phyloP scores from a whole-genome alignment of 1,140 invertebrate species.

The Cydia strobilella region DNA sequence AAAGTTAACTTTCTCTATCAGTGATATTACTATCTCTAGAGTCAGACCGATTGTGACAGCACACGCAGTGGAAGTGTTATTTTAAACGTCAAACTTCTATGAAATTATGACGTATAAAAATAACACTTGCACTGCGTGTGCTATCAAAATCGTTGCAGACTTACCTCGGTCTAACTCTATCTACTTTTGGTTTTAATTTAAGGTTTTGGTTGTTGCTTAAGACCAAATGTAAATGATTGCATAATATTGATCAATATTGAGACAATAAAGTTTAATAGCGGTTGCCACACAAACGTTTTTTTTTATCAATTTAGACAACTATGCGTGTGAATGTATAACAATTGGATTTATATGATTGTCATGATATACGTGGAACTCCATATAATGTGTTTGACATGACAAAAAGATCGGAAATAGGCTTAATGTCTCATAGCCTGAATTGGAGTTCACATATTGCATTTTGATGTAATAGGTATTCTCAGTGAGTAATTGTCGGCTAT shows the following conservation, averaged over 20 bases:
- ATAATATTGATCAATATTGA: background rate
- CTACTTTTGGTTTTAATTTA: too few species aligned
- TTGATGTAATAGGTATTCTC: background rate
- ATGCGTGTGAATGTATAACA: background rate
- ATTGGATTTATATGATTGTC: constrained; percentile 13
- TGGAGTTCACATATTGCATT: background rate
- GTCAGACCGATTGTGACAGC: too few species aligned
- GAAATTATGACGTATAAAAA: too few species aligned
- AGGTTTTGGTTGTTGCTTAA: too few species aligned
- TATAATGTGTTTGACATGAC: background rate
- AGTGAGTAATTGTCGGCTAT: background rate
- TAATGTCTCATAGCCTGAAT: background rate
- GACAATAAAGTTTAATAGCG: background rate
- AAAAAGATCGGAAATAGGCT: constrained; percentile 6
- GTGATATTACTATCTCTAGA: background rate
- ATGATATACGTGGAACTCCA: background rate
- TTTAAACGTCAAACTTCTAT: too few species aligned
- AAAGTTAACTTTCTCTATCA: constrained; percentile 26
- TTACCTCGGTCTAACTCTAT: too few species aligned
- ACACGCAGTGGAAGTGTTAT: too few species aligned
- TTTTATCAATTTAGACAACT: background rate
- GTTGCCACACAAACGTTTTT: constrained; percentile 4
- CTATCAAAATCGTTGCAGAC: too few species aligned
- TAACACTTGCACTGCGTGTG: too few species aligned
- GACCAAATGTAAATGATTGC: background rate